These are phyloP conservation scores for Paedocypris sp. DNA, from an alignment of 2,113 vertebrate species.

Conservation along the genomic window DNA sequence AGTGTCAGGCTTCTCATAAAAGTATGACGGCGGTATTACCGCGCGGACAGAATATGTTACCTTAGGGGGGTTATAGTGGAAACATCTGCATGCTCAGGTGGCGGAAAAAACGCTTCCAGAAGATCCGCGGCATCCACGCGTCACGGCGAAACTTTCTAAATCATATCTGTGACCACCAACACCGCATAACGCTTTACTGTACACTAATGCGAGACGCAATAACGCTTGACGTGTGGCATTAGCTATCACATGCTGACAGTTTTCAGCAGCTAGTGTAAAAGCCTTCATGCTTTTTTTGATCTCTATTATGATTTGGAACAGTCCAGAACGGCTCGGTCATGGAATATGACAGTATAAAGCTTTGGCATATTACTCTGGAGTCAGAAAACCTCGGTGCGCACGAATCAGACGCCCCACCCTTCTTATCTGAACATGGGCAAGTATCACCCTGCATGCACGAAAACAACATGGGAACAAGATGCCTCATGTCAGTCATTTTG, in stretches of 20 bases:
- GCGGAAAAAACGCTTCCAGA: background rate
- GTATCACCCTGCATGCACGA: slow-evolving; percentile 4
- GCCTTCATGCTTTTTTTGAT: background rate
- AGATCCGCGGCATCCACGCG: background rate
- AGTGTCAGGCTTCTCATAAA: slow-evolving; percentile 30
- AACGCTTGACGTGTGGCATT: background rate
- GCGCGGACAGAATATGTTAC: slow-evolving; percentile 27
- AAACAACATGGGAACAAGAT: slow-evolving; percentile 5
- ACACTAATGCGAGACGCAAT: background rate
- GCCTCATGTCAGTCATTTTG: slow-evolving; percentile 8
- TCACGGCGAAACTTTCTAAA: too few species aligned
- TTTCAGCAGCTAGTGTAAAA: background rate
- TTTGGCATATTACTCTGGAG: background rate
- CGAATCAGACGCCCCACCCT: slow-evolving; percentile 11
- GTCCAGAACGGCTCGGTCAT: background rate
- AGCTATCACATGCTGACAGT: slow-evolving; percentile 2
- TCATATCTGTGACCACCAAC: too few species aligned
- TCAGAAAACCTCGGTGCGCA: background rate
- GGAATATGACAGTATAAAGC: background rate
- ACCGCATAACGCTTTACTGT: background rate
- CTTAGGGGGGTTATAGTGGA: slow-evolving; percentile 7
- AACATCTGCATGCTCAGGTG: slow-evolving; percentile 8
- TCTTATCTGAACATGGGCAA: slow-evolving; percentile 17
- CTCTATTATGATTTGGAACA: background rate
- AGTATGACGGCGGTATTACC: slow-evolving; percentile 25